Evolutionary conservation across 35 echinoderm and acorn worm genomes (phyloP).

Genomic region (Stichopus chloronotus): DNA sequence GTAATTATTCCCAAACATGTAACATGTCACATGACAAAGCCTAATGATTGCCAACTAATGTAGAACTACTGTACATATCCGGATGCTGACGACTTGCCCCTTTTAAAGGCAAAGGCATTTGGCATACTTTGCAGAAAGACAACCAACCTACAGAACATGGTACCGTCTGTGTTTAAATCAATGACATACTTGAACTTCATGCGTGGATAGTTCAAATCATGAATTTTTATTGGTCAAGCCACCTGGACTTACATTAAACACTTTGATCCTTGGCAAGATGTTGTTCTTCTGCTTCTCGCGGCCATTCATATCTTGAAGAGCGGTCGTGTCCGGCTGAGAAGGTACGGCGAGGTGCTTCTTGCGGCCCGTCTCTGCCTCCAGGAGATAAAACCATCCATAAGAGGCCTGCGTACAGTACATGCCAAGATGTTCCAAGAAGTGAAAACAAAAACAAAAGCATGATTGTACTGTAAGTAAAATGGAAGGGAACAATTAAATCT

Average conservation of each 20-base stretch:
- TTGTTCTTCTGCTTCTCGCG: constrained; percentile 4
- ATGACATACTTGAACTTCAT: too few species aligned
- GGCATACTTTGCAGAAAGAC: too few species aligned
- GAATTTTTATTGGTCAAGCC: too few species aligned
- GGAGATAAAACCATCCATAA: constrained; percentile 44
- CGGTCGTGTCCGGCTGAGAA: background rate
- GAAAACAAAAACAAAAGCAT: background rate
- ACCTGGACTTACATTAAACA: constrained; percentile 34
- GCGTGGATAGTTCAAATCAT: too few species aligned
- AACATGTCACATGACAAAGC: too few species aligned
- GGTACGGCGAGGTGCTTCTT: constrained; percentile 31
- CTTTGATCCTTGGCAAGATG: constrained; percentile 23
- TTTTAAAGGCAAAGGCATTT: too few species aligned
- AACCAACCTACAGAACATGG: too few species aligned
- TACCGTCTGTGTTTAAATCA: too few species aligned
- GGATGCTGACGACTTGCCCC: too few species aligned
- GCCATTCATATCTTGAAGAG: constrained; percentile 10
- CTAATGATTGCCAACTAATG: too few species aligned
- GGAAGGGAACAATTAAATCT: background rate
- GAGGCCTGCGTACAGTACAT: background rate
- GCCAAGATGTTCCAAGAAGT: background rate
- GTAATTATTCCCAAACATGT: too few species aligned
- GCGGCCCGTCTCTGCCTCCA: constrained; percentile 20
- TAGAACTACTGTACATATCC: too few species aligned
- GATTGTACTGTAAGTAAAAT: background rate